These are phyloP conservation scores for Stenodera caucasica DNA, from an alignment of 2,888 invertebrate species.

Conservation along the genomic window DNA sequence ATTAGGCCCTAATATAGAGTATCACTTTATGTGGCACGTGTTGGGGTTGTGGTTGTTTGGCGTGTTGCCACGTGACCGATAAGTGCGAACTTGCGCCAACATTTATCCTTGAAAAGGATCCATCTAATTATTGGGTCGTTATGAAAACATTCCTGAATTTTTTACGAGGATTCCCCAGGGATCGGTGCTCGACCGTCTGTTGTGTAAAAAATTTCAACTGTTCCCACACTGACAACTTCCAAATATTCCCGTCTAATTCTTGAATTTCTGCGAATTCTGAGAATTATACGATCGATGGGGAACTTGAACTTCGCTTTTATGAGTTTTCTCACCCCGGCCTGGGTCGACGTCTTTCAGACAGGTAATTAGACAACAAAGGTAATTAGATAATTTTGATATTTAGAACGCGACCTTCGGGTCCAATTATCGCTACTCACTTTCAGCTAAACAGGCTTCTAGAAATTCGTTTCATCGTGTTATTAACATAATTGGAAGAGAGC, in stretches of 20 bases:
- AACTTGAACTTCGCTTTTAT: no score
- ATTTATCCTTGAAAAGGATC: conserved; percentile 17
- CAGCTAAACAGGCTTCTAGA: no score
- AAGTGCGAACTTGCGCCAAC: conserved; percentile 16
- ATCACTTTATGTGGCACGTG: conserved; percentile 23
- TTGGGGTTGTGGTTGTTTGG: conserved; percentile 10
- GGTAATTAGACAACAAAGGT: no score
- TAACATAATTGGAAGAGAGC: not conserved
- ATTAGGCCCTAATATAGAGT: conserved; percentile 4
- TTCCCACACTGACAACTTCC: no score
- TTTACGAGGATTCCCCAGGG: not conserved
- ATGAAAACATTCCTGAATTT: not conserved
- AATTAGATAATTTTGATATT: no score
- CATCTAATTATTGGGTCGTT: not conserved
- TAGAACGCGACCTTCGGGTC: no score
- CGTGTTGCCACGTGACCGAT: conserved; percentile 12
- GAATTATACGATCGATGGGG: no score
- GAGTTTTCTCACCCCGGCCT: no score
- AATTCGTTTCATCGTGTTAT: not conserved
- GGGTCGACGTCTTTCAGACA: no score
- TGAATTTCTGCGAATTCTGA: no score
- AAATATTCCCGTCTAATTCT: no score
- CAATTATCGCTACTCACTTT: no score
- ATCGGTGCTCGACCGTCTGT: not conserved
- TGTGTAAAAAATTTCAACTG: not conserved